Percentiles rank a stretch among this genome's conserved stretches.
Conservation (phyloP, 2,888 invertebrate species). For the Diploptera punctata region DNA sequence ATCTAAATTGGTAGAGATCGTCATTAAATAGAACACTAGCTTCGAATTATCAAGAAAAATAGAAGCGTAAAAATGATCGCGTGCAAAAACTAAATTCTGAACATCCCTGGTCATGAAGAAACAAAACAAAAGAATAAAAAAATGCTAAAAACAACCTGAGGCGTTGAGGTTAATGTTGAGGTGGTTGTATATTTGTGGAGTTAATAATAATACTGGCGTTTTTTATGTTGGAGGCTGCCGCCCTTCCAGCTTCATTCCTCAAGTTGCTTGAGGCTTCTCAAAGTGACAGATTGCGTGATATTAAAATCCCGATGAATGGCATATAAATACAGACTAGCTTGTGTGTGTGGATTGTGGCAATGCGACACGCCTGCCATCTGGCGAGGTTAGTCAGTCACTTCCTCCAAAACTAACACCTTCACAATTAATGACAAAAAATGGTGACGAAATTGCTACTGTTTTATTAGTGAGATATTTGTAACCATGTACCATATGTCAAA, state of each 20-base stretch:
- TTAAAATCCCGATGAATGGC: background rate
- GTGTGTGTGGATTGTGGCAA: too few relatives aligned
- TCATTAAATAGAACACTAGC: too few relatives aligned
- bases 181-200: background rate
- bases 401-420: background rate
- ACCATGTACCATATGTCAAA: too few relatives aligned
- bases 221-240: background rate
- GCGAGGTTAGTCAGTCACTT: background rate
- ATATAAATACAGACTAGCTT: constrained; percentile 1
- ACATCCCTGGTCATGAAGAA: background rate
- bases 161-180: constrained; percentile 13
- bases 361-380: constrained; percentile 12
- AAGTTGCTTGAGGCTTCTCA: constrained; percentile 5
- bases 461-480: too few relatives aligned
- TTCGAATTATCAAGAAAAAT: too few relatives aligned
- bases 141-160: background rate
- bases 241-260: too few relatives aligned
- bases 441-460: too few relatives aligned
- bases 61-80: too few relatives aligned
- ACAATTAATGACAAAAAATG: too few relatives aligned
- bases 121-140: background rate
- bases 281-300: constrained; percentile 27
- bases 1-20: too few relatives aligned
- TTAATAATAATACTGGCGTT: background rate
- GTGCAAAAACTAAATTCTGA: too few relatives aligned